phyloP scores from a whole-genome alignment of 92 coral and sea anemone genomes.

The Actinostola sp. region DNA sequence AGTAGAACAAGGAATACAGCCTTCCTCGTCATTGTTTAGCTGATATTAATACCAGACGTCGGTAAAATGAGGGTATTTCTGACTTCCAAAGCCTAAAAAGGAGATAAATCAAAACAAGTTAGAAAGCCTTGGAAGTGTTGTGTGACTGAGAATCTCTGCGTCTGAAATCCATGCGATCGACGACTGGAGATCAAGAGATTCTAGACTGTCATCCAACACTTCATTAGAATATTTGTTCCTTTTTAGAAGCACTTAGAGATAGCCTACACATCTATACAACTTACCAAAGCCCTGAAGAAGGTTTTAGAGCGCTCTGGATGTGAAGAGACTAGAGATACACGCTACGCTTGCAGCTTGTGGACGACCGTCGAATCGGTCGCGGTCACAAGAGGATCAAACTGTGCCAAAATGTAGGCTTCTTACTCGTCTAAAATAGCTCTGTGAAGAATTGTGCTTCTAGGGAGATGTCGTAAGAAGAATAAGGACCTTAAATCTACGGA shows the following conservation, averaged over 20 bases:
- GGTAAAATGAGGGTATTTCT: neutral
- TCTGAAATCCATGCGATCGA: neutral
- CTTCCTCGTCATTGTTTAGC: neutral
- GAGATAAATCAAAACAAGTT: neutral
- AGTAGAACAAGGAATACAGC: neutral
- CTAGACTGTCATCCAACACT: neutral
- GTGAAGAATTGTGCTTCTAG: constrained; percentile 4
- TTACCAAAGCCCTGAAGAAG: neutral
- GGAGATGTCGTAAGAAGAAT: neutral
- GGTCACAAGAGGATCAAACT: constrained; percentile 24
- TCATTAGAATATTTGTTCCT: constrained; percentile 7
- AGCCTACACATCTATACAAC: neutral
- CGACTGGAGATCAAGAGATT: constrained; percentile 2
- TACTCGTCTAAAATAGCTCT: neutral
- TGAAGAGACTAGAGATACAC: neutral
- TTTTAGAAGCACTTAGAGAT: neutral
- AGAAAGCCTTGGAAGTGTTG: neutral
- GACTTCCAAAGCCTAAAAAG: neutral
- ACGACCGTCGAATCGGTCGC: neutral
- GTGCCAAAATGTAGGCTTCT: constrained; percentile 15
- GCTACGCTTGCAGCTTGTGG: neutral
- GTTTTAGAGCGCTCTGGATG: neutral
- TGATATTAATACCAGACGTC: neutral
- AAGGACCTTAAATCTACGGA: constrained; percentile 8
- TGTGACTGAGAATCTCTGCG: constrained; percentile 20